Evolutionary conservation across 2,797 vertebrate genomes (phyloP).

Genomic region (Alca torda): DNA sequence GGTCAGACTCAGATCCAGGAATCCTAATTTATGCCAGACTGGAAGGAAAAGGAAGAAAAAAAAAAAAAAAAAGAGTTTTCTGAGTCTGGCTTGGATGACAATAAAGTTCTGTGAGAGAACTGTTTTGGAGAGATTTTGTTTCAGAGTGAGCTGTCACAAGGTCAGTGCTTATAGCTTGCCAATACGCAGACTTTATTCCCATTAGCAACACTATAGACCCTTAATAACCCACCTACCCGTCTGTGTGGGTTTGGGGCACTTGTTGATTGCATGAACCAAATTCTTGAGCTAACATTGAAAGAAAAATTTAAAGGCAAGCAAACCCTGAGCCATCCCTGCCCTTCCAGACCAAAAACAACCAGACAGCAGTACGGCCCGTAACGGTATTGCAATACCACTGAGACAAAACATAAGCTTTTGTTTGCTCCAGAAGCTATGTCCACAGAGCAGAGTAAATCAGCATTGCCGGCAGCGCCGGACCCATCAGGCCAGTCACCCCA

Average conservation of each 20-base stretch:
- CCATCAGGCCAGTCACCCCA: neutral
- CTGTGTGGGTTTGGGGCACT: neutral
- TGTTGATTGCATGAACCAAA: neutral
- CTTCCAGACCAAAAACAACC: neutral
- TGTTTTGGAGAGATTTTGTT: constrained; percentile 38
- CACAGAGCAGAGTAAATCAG: constrained; percentile 3
- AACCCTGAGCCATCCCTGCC: neutral
- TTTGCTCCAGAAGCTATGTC: neutral
- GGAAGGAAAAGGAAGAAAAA: neutral
- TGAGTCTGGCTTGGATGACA: constrained; percentile 14
- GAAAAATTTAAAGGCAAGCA: neutral
- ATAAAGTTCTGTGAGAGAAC: constrained; percentile 2
- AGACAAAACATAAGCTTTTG: neutral
- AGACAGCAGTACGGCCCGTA: neutral
- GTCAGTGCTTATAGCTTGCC: constrained; percentile 18
- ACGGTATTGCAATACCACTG: neutral
- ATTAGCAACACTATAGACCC: neutral
- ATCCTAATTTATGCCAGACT: constrained; percentile 7
- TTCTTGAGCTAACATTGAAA: neutral
- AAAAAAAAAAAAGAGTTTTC: neutral
- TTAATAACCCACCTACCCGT: neutral
- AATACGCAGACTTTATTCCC: constrained; percentile 15
- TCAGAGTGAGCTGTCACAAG: constrained; percentile 39
- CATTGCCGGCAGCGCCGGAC: neutral
- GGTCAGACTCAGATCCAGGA: neutral